A percentile compares a stretch with the other conserved stretches of the same genome.
Conservation (phyloP, 2,888 invertebrate genomes). For the Gastrophysa polygoni region DNA sequence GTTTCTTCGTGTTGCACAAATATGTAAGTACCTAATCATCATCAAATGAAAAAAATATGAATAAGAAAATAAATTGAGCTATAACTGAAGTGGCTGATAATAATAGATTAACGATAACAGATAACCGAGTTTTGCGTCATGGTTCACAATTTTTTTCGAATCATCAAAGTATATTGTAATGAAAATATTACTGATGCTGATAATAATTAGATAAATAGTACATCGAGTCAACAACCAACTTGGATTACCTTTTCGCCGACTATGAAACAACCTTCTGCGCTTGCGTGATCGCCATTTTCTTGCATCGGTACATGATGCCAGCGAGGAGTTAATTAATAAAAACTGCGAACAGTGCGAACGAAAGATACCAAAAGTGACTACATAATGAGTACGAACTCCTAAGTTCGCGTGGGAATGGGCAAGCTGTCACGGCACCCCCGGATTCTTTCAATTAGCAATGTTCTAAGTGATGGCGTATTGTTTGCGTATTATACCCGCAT, state of each 20-base stretch:
- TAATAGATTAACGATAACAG: not conserved
- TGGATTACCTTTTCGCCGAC: not conserved
- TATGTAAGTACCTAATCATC: slow-evolving; percentile 27
- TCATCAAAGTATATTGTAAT: not conserved
- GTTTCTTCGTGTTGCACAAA: slow-evolving; percentile 43
- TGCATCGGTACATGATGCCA: slow-evolving; percentile 50
- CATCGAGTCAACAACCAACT: not conserved
- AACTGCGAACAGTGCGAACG: slow-evolving; percentile 40
- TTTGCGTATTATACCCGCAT: slow-evolving; percentile 50
- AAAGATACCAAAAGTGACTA: slow-evolving; percentile 54
- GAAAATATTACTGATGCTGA: no score
- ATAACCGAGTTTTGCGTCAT: not conserved
- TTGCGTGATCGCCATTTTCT: slow-evolving; percentile 48
- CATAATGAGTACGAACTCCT: slow-evolving; percentile 49
- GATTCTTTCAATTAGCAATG: slow-evolving; percentile 50
- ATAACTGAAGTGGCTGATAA: not conserved
- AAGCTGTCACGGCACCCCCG: slow-evolving; percentile 45
- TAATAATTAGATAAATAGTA: no score
- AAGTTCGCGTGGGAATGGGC: slow-evolving; percentile 49
- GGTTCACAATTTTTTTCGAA: no score
- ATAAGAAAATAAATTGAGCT: not conserved
- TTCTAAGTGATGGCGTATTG: slow-evolving; percentile 48
- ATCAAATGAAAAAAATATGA: not conserved
- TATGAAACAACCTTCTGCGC: not conserved
- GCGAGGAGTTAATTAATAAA: slow-evolving; percentile 55